phyloP scores from a whole-genome alignment of 2,888 invertebrate genomes.

The Hydraecia micacea region DNA sequence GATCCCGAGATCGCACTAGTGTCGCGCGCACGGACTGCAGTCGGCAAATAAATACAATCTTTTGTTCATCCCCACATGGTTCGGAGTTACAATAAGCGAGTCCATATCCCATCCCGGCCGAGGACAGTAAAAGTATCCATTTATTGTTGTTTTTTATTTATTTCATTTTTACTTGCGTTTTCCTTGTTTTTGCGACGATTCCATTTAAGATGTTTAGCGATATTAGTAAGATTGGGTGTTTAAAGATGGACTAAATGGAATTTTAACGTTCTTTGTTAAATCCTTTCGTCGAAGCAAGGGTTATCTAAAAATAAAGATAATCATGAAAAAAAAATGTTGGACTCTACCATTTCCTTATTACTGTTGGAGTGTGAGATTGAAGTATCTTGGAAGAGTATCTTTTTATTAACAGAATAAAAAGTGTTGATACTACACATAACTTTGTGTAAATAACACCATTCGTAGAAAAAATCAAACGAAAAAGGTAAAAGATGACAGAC shows the following conservation, averaged over 20 bases:
- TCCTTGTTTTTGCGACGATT: conserved; percentile 62
- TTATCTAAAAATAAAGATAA: background rate
- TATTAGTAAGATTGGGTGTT: conserved; percentile 8
- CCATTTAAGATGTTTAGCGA: conserved; percentile 39
- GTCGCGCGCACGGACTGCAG: conserved; percentile 68
- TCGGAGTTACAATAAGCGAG: conserved; percentile 78
- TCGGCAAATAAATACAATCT: conserved; percentile 86
- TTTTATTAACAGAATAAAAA: background rate
- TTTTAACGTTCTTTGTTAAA: background rate
- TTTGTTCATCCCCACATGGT: conserved; percentile 86
- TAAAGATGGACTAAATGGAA: background rate
- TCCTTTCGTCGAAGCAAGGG: no score
- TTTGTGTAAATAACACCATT: background rate
- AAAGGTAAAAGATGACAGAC: background rate
- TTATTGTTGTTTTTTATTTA: conserved; percentile 75
- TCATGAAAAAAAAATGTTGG: background rate
- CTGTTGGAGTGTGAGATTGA: background rate
- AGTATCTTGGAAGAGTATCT: background rate
- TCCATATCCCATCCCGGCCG: conserved; percentile 76
- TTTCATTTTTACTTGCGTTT: conserved; percentile 72
- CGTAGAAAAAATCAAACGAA: background rate
- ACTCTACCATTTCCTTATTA: background rate
- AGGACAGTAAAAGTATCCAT: conserved; percentile 82
- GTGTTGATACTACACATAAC: background rate
- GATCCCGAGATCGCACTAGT: conserved; percentile 64